A percentile compares a stretch with the other conserved stretches of the same genome.
Conservation (phyloP, 2,113 vertebrate species). For the Bostrychus sinensis region DNA sequence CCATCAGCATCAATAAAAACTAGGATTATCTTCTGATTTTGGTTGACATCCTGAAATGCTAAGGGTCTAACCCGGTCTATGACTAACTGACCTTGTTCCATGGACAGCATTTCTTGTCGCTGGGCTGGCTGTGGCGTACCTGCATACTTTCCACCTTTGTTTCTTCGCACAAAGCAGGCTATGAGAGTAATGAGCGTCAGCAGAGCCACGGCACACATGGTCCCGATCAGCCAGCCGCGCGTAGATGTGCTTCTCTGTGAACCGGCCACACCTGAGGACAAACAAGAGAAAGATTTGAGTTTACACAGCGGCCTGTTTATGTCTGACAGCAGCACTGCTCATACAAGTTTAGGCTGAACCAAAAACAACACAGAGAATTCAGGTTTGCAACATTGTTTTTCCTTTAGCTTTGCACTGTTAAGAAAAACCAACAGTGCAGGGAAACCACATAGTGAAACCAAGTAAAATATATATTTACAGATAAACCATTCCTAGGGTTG, state of each 20-base stretch:
- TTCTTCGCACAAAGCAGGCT: constrained; percentile 89
- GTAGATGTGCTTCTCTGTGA: constrained; percentile 78
- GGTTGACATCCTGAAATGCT: constrained; percentile 35
- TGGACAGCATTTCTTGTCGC: constrained; percentile 63
- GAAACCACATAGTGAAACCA: neutral
- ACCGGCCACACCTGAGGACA: constrained; percentile 74
- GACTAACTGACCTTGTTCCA: constrained; percentile 70
- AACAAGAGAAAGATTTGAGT: neutral
- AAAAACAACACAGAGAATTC: constrained; percentile 27
- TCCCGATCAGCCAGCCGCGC: constrained; percentile 90
- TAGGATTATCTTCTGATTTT: constrained; percentile 9
- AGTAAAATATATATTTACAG: constrained; percentile 6
- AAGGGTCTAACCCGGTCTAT: constrained; percentile 23
- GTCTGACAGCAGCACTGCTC: constrained; percentile 8
- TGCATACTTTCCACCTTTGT: constrained; percentile 95
- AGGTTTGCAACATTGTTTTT: constrained; percentile 20
- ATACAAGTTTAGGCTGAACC: constrained; percentile 20
- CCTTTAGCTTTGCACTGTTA: constrained; percentile 24
- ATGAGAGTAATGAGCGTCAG: constrained; percentile 87
- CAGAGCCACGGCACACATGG: constrained; percentile 90
- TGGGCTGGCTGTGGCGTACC: constrained; percentile 79
- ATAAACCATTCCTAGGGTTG: constrained; percentile 13
- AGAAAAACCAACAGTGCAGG: neutral
- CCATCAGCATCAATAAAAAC: neutral
- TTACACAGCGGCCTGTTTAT: neutral